phyloP scores from a whole-genome alignment of 2,888 invertebrate genomes.

The Linnaemya tessellans region DNA sequence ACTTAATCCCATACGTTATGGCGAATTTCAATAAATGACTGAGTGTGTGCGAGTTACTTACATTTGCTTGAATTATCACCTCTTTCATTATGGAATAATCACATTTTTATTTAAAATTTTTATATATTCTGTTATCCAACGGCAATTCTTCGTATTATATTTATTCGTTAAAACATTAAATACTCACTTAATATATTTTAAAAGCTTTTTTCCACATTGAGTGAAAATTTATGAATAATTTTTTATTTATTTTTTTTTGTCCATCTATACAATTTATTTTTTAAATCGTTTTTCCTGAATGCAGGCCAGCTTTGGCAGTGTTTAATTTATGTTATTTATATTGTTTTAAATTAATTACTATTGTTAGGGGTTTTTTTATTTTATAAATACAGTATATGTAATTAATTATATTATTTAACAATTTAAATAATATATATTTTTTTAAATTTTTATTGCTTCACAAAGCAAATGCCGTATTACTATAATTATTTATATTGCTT shows the following conservation, averaged over 20 bases:
- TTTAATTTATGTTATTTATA: slow-evolving; percentile 25
- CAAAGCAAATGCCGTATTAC: background rate
- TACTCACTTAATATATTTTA: slow-evolving; percentile 27
- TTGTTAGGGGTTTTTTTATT: slow-evolving; percentile 11
- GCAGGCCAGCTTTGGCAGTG: slow-evolving; percentile 30
- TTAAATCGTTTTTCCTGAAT: background rate
- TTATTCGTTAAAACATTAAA: slow-evolving; percentile 14
- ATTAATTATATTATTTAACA: background rate
- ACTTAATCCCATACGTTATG: background rate
- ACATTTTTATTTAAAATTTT: slow-evolving; percentile 28
- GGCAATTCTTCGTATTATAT: background rate
- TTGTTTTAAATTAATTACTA: slow-evolving; percentile 45
- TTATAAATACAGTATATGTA: background rate
- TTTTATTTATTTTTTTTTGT: background rate
- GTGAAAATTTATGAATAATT: background rate
- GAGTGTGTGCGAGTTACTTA: slow-evolving; percentile 43
- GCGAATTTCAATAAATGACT: slow-evolving; percentile 3
- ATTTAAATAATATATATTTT: background rate
- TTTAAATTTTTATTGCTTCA: background rate
- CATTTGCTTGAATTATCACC: slow-evolving; percentile 35
- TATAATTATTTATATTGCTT: slow-evolving; percentile 13
- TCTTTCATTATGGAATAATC: slow-evolving; percentile 13
- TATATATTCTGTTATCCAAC: background rate
- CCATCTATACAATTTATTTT: background rate
- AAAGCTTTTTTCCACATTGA: slow-evolving; percentile 4